Evolutionary conservation across 2,113 vertebrate genomes (phyloP).

Genomic region (Acanthisitta chloris): DNA sequence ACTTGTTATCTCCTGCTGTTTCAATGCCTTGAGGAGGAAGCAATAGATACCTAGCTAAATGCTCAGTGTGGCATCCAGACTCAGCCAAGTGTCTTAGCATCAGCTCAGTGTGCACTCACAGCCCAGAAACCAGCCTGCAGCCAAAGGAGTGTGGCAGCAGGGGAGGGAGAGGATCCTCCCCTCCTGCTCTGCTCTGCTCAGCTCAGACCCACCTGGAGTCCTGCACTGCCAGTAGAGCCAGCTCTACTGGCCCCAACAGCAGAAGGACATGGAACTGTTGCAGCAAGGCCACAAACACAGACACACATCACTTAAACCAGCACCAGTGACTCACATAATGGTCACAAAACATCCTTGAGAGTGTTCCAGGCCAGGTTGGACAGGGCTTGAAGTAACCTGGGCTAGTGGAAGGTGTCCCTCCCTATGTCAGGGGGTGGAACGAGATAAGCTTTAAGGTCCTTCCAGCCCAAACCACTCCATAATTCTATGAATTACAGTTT

Average conservation of each 20-base stretch:
- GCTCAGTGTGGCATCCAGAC: background rate
- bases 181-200: too few relatives aligned
- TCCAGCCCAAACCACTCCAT: background rate
- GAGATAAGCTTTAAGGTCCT: background rate
- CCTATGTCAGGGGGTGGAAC: background rate
- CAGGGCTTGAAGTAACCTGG: background rate
- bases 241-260: too few relatives aligned
- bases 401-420: background rate
- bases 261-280: too few relatives aligned
- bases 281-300: background rate
- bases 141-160: too few relatives aligned
- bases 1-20: background rate
- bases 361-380: background rate
- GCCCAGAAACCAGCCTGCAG: too few relatives aligned
- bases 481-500: background rate
- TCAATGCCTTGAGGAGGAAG: background rate
- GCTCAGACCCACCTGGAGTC: too few relatives aligned
- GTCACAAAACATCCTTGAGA: background rate
- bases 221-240: too few relatives aligned
- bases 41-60: background rate
- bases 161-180: too few relatives aligned
- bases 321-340: too few relatives aligned
- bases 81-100: background rate
- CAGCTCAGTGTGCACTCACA: too few relatives aligned
- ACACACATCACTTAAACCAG: background rate